A percentile compares a stretch with the other conserved stretches of the same genome.
Conservation (phyloP, 2,797 vertebrate genomes). For the Poeciliopsis turneri region DNA sequence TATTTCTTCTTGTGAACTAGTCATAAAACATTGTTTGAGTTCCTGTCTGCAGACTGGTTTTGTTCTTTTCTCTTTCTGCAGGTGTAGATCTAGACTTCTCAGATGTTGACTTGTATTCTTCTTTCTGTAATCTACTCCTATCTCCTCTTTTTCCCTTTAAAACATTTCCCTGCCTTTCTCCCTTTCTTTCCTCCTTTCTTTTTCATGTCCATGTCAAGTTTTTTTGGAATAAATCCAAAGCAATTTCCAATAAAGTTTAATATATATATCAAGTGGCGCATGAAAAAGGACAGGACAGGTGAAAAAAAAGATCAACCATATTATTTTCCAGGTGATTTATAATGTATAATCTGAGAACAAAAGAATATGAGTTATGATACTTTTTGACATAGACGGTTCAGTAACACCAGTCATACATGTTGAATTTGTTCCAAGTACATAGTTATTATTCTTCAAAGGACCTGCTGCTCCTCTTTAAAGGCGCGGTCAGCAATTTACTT, state of each 20-base stretch:
- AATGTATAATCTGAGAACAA: neutral
- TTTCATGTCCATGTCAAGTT: no score
- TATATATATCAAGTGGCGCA: no score
- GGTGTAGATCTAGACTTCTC: no score
- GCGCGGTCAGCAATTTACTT: slow-evolving; percentile 12
- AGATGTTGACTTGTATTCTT: no score
- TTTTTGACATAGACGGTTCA: neutral
- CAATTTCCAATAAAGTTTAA: no score
- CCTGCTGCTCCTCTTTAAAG: slow-evolving; percentile 25
- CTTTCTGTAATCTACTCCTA: no score
- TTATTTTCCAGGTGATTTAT: neutral
- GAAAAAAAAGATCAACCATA: neutral
- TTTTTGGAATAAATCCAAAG: no score
- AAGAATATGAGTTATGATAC: neutral
- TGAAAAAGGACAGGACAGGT: no score
- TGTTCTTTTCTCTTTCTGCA: no score
- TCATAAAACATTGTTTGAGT: neutral
- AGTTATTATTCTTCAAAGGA: slow-evolving; percentile 7
- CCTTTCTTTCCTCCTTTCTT: no score
- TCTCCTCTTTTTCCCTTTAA: no score
- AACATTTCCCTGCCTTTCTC: no score
- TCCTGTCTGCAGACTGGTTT: neutral
- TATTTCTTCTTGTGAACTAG: neutral
- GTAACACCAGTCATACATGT: neutral
- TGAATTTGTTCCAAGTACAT: slow-evolving; percentile 9